Conservation (phyloP, 2,797 vertebrate genomes). For the Phataginus tetradactyla region DNA sequence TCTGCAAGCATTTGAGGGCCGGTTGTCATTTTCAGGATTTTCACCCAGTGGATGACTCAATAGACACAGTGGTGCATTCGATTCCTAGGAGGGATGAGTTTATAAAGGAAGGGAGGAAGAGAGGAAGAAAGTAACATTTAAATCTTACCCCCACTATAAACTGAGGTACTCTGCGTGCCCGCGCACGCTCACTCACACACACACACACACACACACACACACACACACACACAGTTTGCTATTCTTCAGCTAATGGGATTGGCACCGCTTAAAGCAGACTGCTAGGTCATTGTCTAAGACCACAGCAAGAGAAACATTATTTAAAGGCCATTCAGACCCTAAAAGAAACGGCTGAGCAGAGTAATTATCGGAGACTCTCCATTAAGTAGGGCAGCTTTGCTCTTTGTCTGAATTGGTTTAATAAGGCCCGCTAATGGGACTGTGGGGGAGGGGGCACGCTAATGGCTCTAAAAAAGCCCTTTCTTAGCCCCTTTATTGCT, state of each 20-base stretch:
- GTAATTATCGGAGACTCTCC: conserved; percentile 91
- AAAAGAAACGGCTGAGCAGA: conserved; percentile 89
- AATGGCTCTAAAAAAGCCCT: conserved; percentile 90
- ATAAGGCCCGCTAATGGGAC: conserved; percentile 91
- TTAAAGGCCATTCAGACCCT: conserved; percentile 91
- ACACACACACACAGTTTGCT: conserved; percentile 82
- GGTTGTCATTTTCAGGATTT: background rate
- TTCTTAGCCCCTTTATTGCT: conserved; percentile 82
- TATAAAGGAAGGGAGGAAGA: background rate
- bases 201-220: conserved; percentile 55
- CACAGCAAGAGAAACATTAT: conserved; percentile 94
- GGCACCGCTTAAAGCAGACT: conserved; percentile 90
- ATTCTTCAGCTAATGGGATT: conserved; percentile 92
- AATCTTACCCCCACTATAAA: conserved; percentile 42
- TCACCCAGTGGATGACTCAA: background rate
- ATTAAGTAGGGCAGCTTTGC: conserved; percentile 90
- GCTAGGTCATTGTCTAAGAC: conserved; percentile 87
- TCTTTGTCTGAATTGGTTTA: conserved; percentile 91
- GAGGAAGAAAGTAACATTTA: background rate
- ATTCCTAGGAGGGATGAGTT: background rate
- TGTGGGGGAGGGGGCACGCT: conserved; percentile 84
- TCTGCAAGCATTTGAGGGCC: conserved; percentile 30
- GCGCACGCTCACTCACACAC: conserved; percentile 60
- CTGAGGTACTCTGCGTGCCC: conserved; percentile 41
- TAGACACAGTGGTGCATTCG: background rate